These are phyloP conservation scores for Urophycis tenuis DNA, from an alignment of 2,797 vertebrate species.

Conservation along the genomic window DNA sequence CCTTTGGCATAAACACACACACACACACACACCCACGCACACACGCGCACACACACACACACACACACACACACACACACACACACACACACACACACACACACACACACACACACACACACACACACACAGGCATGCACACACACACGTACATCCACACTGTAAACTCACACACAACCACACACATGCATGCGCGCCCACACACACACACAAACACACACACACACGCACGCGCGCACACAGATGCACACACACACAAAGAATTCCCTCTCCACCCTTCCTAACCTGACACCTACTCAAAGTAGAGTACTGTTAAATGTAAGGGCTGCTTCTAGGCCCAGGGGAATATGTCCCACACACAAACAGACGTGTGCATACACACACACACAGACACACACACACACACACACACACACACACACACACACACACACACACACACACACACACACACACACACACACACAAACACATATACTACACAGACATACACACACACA, in stretches of 20 bases:
- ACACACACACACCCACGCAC: background rate
- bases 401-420: slow-evolving; percentile 17
- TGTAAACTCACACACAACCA: background rate
- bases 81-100: slow-evolving; percentile 4
- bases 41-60: background rate
- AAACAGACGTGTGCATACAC: no score
- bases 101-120: background rate
- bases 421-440: slow-evolving; percentile 16
- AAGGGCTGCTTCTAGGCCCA: slow-evolving; percentile 34
- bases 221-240: slow-evolving; percentile 3
- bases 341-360: slow-evolving; percentile 17
- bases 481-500: no score
- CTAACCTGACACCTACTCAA: slow-evolving; percentile 45
- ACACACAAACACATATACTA: no score
- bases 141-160: background rate
- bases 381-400: no score
- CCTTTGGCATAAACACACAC: slow-evolving; percentile 23
- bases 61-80: slow-evolving; percentile 2
- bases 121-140: background rate
- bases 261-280: slow-evolving; percentile 21
- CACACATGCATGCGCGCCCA: slow-evolving; percentile 7
- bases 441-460: slow-evolving; percentile 13
- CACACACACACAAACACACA: slow-evolving; percentile 3
- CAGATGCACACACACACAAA: slow-evolving; percentile 3
- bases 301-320: slow-evolving; percentile 34